Conservation (phyloP, 2,113 vertebrate species). For the Ciconia boyciana region DNA sequence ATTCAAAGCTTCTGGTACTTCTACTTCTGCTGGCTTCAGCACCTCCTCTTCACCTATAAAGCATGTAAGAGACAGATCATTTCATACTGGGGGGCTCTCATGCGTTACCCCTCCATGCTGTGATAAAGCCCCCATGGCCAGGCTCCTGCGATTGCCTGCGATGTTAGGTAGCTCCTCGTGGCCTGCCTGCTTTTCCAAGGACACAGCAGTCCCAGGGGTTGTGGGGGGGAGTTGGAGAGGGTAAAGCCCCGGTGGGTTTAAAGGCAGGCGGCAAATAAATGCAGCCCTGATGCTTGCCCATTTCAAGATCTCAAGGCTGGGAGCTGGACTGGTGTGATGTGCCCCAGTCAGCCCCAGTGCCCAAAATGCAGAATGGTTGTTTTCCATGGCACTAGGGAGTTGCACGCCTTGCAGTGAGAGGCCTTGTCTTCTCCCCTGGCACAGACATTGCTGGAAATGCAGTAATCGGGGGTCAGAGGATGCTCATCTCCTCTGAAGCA, state of each 20-base stretch:
- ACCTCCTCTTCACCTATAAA: constrained; percentile 48
- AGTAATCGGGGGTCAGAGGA: not conserved
- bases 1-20: not conserved
- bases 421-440: not conserved
- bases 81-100: accelerated
- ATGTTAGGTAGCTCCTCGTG: not conserved
- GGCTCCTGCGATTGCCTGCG: not conserved
- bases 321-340: not conserved
- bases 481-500: not conserved
- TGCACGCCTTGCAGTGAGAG: not conserved
- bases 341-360: not conserved
- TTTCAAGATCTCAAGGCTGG: not conserved
- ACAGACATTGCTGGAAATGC: not conserved
- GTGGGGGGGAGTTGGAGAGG: not conserved
- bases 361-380: not conserved
- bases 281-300: not conserved
- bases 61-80: not conserved
- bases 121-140: not conserved
- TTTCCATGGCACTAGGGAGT: accelerated
- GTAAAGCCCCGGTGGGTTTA: not conserved
- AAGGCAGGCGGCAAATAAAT: not conserved
- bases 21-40: not conserved
- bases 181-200: not conserved
- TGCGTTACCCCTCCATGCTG: accelerated
- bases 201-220: not conserved